These are phyloP conservation scores for Eupithecia tripunctaria DNA, from an alignment of 2,888 invertebrate genomes.

Conservation along the genomic window DNA sequence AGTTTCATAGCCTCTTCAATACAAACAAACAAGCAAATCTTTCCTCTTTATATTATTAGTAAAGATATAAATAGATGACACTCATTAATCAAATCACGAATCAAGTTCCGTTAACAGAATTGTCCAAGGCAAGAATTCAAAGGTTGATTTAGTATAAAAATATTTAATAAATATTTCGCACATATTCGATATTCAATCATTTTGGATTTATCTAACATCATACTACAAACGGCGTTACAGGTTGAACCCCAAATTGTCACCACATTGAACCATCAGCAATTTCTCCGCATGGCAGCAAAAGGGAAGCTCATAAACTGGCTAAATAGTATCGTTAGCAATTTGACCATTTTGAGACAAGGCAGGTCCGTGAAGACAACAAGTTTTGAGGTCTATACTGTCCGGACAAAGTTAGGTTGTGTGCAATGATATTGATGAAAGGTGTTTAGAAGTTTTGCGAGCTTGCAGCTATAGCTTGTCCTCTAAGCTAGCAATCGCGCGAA, in stretches of 20 bases:
- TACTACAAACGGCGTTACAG: neutral
- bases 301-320: neutral
- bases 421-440: neutral
- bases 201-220: neutral
- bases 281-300: neutral
- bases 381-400: neutral
- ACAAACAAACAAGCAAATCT: no score
- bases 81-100: neutral
- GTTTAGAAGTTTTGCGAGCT: neutral
- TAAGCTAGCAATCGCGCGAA: slow-evolving; percentile 23
- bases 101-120: neutral
- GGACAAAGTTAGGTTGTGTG: neutral
- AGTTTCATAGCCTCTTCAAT: no score
- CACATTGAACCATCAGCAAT: neutral
- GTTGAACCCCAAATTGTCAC: neutral
- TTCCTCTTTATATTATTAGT: no score
- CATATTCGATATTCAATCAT: neutral
- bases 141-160: neutral
- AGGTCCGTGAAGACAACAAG: neutral
- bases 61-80: no score
- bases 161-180: neutral
- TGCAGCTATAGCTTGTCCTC: neutral
- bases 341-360: neutral
- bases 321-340: neutral
- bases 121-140: neutral